phyloP scores from a whole-genome alignment of 2,113 vertebrate species.

The Orthonyx spaldingii region DNA sequence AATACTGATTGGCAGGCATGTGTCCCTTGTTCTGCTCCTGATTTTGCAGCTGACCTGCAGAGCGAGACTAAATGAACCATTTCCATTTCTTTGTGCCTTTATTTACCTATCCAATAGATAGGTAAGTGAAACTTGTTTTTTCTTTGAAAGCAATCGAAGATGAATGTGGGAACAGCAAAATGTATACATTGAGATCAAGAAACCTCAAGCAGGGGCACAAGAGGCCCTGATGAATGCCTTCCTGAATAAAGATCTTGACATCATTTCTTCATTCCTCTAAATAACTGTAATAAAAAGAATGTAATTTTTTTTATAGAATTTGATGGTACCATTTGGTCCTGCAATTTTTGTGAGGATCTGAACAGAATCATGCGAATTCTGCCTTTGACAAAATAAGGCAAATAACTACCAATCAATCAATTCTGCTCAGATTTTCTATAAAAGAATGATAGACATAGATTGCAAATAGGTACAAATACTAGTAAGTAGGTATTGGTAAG shows the following conservation, averaged over 20 bases:
- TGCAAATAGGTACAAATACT: background rate
- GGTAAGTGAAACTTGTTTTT: background rate
- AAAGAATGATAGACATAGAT: background rate
- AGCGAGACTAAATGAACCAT: accelerated
- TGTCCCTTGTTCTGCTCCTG: background rate
- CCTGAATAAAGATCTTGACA: background rate
- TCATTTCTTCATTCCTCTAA: background rate
- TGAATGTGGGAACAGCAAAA: background rate
- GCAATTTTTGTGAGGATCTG: background rate
- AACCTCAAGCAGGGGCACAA: background rate
- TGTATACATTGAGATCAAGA: background rate
- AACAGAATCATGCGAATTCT: background rate
- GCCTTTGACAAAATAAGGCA: background rate
- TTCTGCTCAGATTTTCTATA: background rate
- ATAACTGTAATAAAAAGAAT: background rate
- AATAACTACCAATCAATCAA: background rate
- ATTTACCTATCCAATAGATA: background rate
- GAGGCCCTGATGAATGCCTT: background rate
- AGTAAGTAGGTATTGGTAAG: background rate
- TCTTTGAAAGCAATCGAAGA: background rate
- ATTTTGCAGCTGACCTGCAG: background rate
- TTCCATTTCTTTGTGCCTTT: background rate
- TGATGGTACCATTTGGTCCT: background rate
- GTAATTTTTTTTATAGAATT: background rate
- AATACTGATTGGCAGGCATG: background rate